Conservation (phyloP, 2,797 vertebrate species). For the Eleutherodactylus coqui region DNA sequence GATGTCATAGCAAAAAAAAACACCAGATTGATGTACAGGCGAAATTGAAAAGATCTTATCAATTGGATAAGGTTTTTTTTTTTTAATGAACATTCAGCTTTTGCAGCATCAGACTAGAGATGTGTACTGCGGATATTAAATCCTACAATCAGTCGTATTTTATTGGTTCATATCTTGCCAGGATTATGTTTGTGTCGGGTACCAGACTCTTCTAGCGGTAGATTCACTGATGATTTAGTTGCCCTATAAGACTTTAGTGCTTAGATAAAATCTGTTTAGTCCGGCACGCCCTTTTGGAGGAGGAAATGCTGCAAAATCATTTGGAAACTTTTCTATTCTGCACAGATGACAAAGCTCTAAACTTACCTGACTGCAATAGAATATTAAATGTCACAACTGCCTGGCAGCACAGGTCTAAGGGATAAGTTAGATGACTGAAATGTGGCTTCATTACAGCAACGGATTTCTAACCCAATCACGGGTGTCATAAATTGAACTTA, state of each 20-base stretch:
- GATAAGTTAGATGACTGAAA: too few species aligned
- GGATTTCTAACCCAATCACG: too few species aligned
- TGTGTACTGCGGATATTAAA: constrained; percentile 42
- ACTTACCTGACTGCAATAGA: too few species aligned
- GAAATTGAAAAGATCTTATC: constrained; percentile 44
- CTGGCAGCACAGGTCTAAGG: too few species aligned
- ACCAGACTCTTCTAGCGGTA: not conserved
- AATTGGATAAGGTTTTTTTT: not conserved
- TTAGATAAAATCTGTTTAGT: not conserved
- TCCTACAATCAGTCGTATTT: not conserved
- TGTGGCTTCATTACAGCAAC: too few species aligned
- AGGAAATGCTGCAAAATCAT: not conserved
- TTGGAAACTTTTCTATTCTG: not conserved
- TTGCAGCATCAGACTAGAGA: not conserved
- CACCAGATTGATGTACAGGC: not conserved
- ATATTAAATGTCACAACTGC: too few species aligned
- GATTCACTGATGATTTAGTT: not conserved
- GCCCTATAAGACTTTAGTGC: not conserved
- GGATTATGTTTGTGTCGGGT: not conserved
- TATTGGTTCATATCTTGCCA: not conserved
- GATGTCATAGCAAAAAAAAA: not conserved
- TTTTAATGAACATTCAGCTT: not conserved
- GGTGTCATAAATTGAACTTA: too few species aligned
- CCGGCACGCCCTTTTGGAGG: not conserved
- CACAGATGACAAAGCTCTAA: too few species aligned